Evolutionary conservation across 1,140 invertebrate genomes (phyloP), one percentile per base, ranked within the genome.

Genomic region (Stenopsyche tienmushanensis): DNA sequence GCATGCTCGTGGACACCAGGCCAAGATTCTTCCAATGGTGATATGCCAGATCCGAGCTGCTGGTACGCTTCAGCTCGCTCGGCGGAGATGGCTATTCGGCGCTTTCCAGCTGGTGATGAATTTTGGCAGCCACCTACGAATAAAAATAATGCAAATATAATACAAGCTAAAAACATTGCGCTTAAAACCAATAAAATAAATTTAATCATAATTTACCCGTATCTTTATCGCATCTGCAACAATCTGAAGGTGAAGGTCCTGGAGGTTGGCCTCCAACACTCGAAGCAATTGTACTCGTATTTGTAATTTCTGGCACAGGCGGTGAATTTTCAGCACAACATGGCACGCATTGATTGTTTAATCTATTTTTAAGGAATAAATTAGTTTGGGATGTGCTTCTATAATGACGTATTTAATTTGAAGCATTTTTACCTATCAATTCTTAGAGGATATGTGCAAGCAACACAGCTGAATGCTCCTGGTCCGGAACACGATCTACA

Each of bases 311-410:
- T 9, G 29, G 17, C 1, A 47, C 15, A 5, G 52, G 18, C 0
- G 66, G 54, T 5, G 68, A 72, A n/a, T 75, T 72, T 42, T 77
- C 74, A 1, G 78, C 74, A 71, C 88, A 91, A 60, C 88, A 90
- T 3, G 84, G 83, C 53, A 91, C 86, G 71, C 88, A 90, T 72
- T 89, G 88, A 71, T 87, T 88, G 75, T 89, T 89, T 21, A 87
- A 75, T 66, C 83, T 85, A 44, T 44, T 44, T 3, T 3, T 13
- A 34, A 7, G 29, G 29, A 7, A 13, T 34, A 34, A 34, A 34
- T 34, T 7, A 34, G 29, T 5, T 34, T 34, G 29, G 13, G 29
- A 34, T 34, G 5, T 34, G n/a, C n/a, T n/a, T n/a, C n/a, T n/a
- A n/a, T n/a, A n/a, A n/a, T n/a, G n/a, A n/a, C n/a, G n/a, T 34